Evolutionary conservation across 2,113 vertebrate genomes (phyloP), one percentile per base, ranked within the genome.

Genomic region (Meleagris gallopavo): DNA sequence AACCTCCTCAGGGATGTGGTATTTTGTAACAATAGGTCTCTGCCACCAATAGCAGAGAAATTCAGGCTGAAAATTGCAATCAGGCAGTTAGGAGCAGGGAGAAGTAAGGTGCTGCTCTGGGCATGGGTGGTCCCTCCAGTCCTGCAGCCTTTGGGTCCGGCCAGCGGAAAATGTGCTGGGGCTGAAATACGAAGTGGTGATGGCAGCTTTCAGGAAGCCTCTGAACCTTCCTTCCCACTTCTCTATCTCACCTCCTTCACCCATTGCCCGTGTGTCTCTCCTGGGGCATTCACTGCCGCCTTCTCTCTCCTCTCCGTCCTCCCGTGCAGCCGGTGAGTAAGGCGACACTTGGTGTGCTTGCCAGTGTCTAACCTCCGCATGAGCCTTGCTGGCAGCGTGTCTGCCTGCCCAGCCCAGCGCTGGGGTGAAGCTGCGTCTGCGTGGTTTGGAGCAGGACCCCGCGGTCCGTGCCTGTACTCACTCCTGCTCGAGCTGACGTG

Each of bases 261-360:
- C 50, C 24, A 21, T 27, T 13, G 0, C 36, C 40, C 0, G 0
- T 1, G 3, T 76, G 67, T 91, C 30, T 52, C 4, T 1, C 45
- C 38, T 10, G 2, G n/a, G 41, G 11, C 0, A 0, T 83, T 97
- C 96, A 95, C 93, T 86, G 86, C 88, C 90, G 62, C 91, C 75
- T 94, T 95, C 87, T 95, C 77, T 97, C 60, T 96, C 86, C 93
- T 36, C 83, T 92, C 55, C 36, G 9, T 94, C 34, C 57, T 38
- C 86, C 40, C 30, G 38, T 87, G n/a, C 93, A 97, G 95, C 96
- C 91, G 95, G 96, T 97, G 95, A 96, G 96, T 97, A 97, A 85
- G 93, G 91, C 9, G 3, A 30, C 46, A 7, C 76, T 32, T 71
- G 87, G 89, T 65, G 67, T 93, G 95, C 76, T 75, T 83, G 71